Evolutionary conservation across 2,113 vertebrate genomes (phyloP), one percentile per base, ranked within the genome.

Genomic region (Propithecus coquereli): DNA sequence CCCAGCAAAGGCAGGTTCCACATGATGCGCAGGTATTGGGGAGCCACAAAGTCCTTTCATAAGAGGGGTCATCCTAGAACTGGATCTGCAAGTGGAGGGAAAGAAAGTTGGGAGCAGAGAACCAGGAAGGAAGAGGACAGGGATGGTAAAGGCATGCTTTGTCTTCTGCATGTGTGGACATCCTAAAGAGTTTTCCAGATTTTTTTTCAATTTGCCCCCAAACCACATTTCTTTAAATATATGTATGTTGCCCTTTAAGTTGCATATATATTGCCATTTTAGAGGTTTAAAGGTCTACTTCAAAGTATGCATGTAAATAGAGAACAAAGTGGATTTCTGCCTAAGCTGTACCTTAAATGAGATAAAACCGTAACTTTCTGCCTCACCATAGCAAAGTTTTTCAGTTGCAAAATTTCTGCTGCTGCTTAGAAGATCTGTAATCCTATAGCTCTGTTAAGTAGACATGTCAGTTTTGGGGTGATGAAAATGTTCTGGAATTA

Each of bases 11-110:
- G 12, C 0, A 0, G 37, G 18, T 13, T 27, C 7, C 6, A 1
- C 0, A 0, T 16, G 9, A 37, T 34, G 1, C 6, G 5, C 0
- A 6, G 34, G 34, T 14, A 16, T 32, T 13, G 3, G 68, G 59
- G 27, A n/a, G 30, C 89, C 11, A 0, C 5, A 4, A 0, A 1
- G 40, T 11, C 71, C 79, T 68, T 43, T 34, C 0, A 5, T 0
- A 6, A 20, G 47, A 40, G 18, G 80, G 3, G 9, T 54, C 25
- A 3, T 34, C 40, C 10, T 3, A 32, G 52, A 27, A 40, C 80
- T 25, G 27, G 54, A 10, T 45, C 34, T 37, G 37, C 45, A 84
- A 1, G 14, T 18, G 25, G 32, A 63, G 57, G 61, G 22, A n/a
- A 50, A 43, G 34, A 30, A 61, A 1, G 8, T 50, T 18, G 71